phyloP scores from a whole-genome alignment of 2,113 vertebrate species.

The Pituophis catenifer region DNA sequence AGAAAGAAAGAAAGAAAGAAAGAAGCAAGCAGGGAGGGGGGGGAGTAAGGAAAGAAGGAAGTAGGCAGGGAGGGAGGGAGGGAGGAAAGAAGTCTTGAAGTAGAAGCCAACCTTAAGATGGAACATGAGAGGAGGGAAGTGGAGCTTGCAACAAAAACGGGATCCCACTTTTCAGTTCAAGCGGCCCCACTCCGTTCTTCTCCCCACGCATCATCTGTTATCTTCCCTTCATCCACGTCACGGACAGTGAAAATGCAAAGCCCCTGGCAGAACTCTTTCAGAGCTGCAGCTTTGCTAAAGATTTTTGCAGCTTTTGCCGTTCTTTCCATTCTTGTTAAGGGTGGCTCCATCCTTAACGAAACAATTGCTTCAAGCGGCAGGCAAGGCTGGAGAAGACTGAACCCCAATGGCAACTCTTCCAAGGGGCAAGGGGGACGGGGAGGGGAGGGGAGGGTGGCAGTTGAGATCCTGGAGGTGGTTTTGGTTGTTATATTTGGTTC shows the following conservation, averaged over 20 bases:
- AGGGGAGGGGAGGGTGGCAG: too few species aligned
- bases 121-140: not conserved
- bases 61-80: too few species aligned
- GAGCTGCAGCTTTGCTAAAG: not conserved
- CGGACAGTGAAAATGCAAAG: not conserved
- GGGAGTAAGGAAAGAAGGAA: too few species aligned
- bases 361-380: not conserved
- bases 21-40: too few species aligned
- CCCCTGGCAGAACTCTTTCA: not conserved
- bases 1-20: too few species aligned
- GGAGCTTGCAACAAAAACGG: not conserved
- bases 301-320: not conserved
- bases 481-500: not conserved
- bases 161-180: not conserved
- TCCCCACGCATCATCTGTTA: not conserved
- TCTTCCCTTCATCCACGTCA: not conserved
- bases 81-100: not conserved
- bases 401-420: not conserved
- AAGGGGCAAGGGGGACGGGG: too few species aligned
- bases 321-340: not conserved
- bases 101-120: not conserved
- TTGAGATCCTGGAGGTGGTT: not conserved
- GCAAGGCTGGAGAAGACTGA: not conserved
- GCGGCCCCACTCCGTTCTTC: not conserved
- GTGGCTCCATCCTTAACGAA: not conserved